Evolutionary conservation across 2,888 invertebrate species (phyloP).

Genomic region (Pedicia rivosa): DNA sequence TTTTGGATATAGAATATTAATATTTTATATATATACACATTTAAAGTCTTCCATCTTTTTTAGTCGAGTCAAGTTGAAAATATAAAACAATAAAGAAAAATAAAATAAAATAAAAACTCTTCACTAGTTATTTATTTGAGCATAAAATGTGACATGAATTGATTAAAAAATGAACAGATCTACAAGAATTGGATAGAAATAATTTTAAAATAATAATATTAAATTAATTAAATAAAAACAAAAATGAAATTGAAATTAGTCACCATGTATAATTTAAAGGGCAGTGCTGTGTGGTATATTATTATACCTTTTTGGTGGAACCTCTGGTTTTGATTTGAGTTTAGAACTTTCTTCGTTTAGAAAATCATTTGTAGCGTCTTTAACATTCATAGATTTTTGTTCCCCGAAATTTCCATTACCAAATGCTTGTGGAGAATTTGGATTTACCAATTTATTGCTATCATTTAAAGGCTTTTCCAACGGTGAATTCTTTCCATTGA

Average conservation of each 20-base stretch:
- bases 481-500: not conserved
- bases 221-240: too few relatives aligned
- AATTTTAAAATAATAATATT: too few relatives aligned
- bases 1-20: too few relatives aligned
- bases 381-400: slow-evolving; percentile 15
- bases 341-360: slow-evolving; percentile 20
- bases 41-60: not conserved
- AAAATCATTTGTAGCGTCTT: slow-evolving; percentile 25
- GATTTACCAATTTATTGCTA: not conserved
- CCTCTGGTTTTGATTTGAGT: too few relatives aligned
- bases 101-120: not conserved
- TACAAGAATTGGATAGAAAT: too few relatives aligned
- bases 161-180: too few relatives aligned
- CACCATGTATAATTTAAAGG: too few relatives aligned
- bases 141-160: too few relatives aligned
- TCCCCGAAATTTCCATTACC: not conserved
- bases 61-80: not conserved
- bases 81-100: not conserved
- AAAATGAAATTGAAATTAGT: too few relatives aligned
- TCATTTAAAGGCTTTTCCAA: not conserved
- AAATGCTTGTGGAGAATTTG: not conserved
- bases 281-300: too few relatives aligned
- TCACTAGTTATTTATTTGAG: too few relatives aligned
- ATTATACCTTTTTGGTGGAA: not conserved
- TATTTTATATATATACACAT: not conserved